Conservation (phyloP, 2,797 vertebrate genomes). For the Propithecus perrieri region DNA sequence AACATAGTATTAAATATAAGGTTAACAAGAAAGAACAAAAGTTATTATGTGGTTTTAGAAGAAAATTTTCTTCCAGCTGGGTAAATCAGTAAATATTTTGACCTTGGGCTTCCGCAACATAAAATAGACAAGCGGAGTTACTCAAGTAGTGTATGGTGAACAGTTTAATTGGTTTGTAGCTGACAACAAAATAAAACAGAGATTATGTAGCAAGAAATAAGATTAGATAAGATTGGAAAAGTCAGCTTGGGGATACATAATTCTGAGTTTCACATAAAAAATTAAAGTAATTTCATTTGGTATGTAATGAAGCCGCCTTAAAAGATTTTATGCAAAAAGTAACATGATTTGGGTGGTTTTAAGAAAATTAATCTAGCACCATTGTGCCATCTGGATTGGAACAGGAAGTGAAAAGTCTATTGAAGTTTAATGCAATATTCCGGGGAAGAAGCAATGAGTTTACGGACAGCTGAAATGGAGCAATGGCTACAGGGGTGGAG, state of each 20-base stretch:
- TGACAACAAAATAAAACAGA: constrained; percentile 62
- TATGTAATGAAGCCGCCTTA: constrained; percentile 55
- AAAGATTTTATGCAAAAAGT: constrained; percentile 63
- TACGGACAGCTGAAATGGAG: not conserved
- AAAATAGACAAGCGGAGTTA: constrained; percentile 37
- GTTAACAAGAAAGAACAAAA: not conserved
- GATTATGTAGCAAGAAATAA: constrained; percentile 57
- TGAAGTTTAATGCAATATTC: constrained; percentile 12
- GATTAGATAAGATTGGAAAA: constrained; percentile 69
- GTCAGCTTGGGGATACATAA: constrained; percentile 35
- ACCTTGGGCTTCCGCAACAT: constrained; percentile 26
- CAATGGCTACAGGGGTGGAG: not conserved
- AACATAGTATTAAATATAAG: not conserved
- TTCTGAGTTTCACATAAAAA: constrained; percentile 52
- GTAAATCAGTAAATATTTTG: constrained; percentile 44
- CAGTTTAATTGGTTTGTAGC: constrained; percentile 64
- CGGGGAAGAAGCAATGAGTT: not conserved
- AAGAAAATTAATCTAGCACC: constrained; percentile 54
- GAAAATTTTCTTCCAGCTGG: not conserved
- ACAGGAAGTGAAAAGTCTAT: not conserved
- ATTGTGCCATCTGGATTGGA: not conserved
- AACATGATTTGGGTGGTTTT: constrained; percentile 43
- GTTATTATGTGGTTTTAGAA: constrained; percentile 32
- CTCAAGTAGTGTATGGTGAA: constrained; percentile 4
- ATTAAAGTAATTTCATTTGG: constrained; percentile 63